Evolutionary conservation across 2,888 invertebrate species (phyloP).

Genomic region (Caradrina kadenii): DNA sequence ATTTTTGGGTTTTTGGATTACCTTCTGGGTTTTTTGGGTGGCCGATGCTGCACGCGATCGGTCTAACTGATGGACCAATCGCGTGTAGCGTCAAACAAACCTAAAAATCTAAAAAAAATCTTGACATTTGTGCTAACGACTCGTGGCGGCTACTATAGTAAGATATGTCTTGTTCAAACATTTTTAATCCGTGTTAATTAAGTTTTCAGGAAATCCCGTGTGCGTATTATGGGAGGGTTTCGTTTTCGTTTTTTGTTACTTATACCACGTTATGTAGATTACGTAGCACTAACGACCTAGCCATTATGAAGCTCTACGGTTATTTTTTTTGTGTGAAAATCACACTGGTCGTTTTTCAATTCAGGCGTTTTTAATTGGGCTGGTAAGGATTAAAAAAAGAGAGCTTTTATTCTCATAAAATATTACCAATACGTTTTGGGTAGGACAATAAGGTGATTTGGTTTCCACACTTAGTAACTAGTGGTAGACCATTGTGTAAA

Average conservation of each 20-base stretch:
- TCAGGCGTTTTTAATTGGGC: background rate
- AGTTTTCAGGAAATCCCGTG: slow-evolving; percentile 39
- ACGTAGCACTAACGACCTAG: slow-evolving; percentile 29
- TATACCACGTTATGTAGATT: slow-evolving; percentile 22
- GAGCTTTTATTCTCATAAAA: too few relatives aligned
- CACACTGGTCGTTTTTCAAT: background rate
- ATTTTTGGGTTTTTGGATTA: too few relatives aligned
- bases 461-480: too few relatives aligned
- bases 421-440: too few relatives aligned
- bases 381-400: background rate
- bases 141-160: slow-evolving; percentile 9
- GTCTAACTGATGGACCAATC: too few relatives aligned
- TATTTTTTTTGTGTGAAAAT: slow-evolving; percentile 8
- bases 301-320: slow-evolving; percentile 16
- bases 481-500: too few relatives aligned
- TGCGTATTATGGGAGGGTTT: slow-evolving; percentile 24
- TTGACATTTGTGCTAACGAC: too few relatives aligned
- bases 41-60: too few relatives aligned
- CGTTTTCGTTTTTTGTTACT: slow-evolving; percentile 24
- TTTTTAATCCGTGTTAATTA: slow-evolving; percentile 40
- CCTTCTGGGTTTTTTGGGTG: too few relatives aligned
- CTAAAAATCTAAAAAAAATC: too few relatives aligned
- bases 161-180: slow-evolving; percentile 34
- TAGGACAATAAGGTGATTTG: too few relatives aligned
- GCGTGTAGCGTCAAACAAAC: too few relatives aligned